Percentiles rank a stretch among this genome's conserved stretches.
Evolutionary conservation across 2,113 vertebrate species (phyloP).

Genomic region (Pelecanoides urinatrix): DNA sequence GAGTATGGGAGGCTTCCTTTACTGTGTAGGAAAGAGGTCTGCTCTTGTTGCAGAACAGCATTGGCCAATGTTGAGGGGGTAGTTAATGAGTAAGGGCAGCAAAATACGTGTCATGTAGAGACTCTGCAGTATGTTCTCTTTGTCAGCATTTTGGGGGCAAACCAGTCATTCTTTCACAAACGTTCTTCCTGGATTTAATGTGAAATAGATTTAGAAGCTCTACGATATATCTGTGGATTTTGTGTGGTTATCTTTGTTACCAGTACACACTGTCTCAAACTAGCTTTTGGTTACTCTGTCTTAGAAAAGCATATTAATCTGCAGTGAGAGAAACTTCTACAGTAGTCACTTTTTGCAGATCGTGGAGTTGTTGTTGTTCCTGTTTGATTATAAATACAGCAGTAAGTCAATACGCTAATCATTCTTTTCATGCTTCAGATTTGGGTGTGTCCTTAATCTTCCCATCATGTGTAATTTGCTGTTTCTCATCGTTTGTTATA

Average conservation of each 20-base stretch:
- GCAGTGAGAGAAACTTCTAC: not conserved
- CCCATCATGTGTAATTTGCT: not conserved
- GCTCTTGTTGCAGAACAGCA: not conserved
- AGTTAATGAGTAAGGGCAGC: not conserved
- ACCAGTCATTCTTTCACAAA: not conserved
- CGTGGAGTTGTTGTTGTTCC: not conserved
- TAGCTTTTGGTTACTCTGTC: not conserved
- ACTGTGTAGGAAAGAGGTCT: not conserved
- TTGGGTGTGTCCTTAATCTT: not conserved
- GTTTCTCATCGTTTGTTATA: not conserved
- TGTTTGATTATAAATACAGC: not conserved
- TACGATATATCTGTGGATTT: accelerated
- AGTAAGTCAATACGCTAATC: not conserved
- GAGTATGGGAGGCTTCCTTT: not conserved
- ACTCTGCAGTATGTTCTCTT: not conserved
- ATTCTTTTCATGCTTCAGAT: not conserved
- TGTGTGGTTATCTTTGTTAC: not conserved
- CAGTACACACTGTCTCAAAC: not conserved
- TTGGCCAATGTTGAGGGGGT: not conserved
- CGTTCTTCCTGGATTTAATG: not conserved
- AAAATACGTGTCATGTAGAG: not conserved
- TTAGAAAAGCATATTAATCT: not conserved
- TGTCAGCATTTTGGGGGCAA: not conserved
- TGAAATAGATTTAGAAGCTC: not conserved
- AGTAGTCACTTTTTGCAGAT: not conserved